Conservation (phyloP, 2,113 vertebrate species). For the Mus spicilegus region DNA sequence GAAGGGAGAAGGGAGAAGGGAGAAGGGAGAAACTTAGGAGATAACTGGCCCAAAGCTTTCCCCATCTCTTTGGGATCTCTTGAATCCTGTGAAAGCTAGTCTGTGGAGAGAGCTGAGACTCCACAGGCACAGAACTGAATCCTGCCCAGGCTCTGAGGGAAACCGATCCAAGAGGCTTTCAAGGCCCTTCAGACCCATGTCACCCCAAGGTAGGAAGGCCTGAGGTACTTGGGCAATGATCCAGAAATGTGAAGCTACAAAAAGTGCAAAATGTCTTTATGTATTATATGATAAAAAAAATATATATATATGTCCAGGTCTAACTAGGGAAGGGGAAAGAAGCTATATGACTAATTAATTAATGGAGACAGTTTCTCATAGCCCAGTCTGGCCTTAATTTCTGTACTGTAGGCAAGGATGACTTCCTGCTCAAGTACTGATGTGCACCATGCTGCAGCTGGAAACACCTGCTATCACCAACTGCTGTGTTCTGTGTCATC, state of each 20-base stretch:
- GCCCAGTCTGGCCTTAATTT: not conserved
- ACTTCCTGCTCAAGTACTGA: not conserved
- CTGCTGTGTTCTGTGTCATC: not conserved
- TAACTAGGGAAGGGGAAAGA: not conserved
- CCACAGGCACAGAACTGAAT: not conserved
- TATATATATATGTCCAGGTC: not conserved
- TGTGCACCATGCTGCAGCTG: not conserved
- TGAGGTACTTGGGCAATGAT: not conserved
- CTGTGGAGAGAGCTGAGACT: not conserved
- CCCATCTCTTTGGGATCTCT: not conserved
- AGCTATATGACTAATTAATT: not conserved
- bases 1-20: fast-evolving
- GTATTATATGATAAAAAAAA: not conserved
- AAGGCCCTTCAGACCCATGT: not conserved
- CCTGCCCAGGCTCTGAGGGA: not conserved
- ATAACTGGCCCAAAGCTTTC: not conserved
- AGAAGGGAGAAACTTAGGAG: not conserved
- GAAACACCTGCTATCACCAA: not conserved
- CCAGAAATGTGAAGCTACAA: not conserved
- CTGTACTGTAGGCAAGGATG: not conserved
- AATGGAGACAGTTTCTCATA: not conserved
- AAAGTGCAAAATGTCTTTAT: not conserved
- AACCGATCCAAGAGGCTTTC: not conserved
- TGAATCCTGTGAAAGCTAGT: not conserved
- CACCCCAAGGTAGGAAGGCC: too few relatives aligned